Evolutionary conservation across 2,888 invertebrate genomes (phyloP).

Genomic region (Drosophila austrosaltans): DNA sequence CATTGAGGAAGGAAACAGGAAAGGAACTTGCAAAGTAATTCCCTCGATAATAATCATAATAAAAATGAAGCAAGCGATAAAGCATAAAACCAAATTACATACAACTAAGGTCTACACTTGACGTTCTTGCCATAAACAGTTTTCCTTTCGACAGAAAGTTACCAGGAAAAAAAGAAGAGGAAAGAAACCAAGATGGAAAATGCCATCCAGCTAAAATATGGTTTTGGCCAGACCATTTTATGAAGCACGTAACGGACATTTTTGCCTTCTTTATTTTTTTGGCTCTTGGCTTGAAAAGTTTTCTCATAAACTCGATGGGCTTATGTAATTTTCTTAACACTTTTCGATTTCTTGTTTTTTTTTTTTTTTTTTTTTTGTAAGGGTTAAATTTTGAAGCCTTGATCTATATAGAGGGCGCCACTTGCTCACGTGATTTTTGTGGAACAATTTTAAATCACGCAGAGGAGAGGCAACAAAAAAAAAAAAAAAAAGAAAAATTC

Average conservation of each 20-base stretch:
- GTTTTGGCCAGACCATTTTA: slow-evolving; percentile 42
- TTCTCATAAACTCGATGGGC: slow-evolving; percentile 66
- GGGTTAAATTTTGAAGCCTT: slow-evolving; percentile 32
- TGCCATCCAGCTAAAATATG: slow-evolving; percentile 56
- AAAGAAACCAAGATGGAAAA: slow-evolving; percentile 10
- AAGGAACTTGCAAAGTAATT: slow-evolving; percentile 62
- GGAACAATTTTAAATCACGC: slow-evolving; percentile 5
- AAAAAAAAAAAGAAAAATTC: slow-evolving; percentile 57
- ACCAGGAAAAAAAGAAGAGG: slow-evolving; percentile 10
- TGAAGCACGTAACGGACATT: slow-evolving; percentile 64
- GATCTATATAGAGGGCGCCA: slow-evolving; percentile 23
- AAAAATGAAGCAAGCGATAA: slow-evolving; percentile 76
- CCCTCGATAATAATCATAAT: slow-evolving; percentile 76
- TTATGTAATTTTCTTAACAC: slow-evolving; percentile 35
- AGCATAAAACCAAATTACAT: slow-evolving; percentile 76
- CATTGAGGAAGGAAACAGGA: not conserved
- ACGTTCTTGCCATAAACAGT: slow-evolving; percentile 60
- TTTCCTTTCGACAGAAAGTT: slow-evolving; percentile 47
- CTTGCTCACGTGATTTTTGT: slow-evolving; percentile 6
- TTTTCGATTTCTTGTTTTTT: slow-evolving; percentile 33
- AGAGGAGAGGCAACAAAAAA: not conserved
- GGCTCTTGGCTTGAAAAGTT: slow-evolving; percentile 48
- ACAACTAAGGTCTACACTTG: slow-evolving; percentile 52
- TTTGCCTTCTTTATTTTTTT: slow-evolving; percentile 21
- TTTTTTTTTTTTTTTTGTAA: not conserved